A percentile compares a stretch with the other conserved stretches of the same genome.
These are phyloP conservation scores for Psittacula derbiana DNA, from an alignment of 2,797 vertebrate species.

Conservation along the genomic window DNA sequence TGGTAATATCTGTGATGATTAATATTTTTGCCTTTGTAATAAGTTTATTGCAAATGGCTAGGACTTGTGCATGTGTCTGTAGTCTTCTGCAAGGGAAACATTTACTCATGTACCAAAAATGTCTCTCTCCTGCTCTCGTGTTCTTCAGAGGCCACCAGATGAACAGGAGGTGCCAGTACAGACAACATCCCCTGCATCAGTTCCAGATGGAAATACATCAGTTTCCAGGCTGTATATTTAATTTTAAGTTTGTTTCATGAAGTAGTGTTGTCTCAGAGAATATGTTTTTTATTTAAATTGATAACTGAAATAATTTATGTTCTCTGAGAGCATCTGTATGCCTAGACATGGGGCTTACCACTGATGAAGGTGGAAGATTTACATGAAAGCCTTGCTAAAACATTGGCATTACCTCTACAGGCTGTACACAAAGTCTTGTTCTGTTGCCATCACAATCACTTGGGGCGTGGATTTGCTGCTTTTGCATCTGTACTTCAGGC, in stretches of 20 bases:
- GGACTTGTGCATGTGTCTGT: background rate
- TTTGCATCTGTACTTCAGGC: background rate
- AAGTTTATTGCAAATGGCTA: background rate
- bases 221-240: background rate
- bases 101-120: background rate
- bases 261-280: background rate
- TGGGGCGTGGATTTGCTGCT: background rate
- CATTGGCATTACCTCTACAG: background rate
- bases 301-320: background rate
- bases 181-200: background rate
- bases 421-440: background rate
- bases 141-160: background rate
- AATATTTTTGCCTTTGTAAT: constrained; percentile 13
- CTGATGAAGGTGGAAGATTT: background rate
- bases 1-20: background rate
- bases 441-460: background rate
- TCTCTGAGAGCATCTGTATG: background rate
- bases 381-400: background rate
- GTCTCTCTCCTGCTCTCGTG: background rate
- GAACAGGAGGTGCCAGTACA: background rate
- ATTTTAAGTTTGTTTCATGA: background rate
- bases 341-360: background rate
- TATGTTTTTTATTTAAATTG: background rate
- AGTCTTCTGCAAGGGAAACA: background rate
- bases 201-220: background rate